Percentiles rank a stretch among this genome's conserved stretches.
These are phyloP conservation scores for Litoditis marina DNA, from an alignment of 2,888 invertebrate species.

Conservation along the genomic window DNA sequence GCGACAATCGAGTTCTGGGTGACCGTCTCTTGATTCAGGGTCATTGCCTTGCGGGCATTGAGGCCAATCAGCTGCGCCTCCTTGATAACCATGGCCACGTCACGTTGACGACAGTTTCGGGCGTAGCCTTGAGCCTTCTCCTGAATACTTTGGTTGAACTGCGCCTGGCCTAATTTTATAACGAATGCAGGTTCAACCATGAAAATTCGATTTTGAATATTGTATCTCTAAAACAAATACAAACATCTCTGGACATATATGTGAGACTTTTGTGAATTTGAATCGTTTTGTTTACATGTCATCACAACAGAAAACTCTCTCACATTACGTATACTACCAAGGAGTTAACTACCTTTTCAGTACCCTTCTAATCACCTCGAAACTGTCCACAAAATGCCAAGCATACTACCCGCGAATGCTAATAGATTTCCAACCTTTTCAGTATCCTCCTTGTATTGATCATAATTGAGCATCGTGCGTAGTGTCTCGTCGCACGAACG, in stretches of 20 bases:
- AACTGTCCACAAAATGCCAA: not conserved
- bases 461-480: constrained; percentile 36
- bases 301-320: too few relatives aligned
- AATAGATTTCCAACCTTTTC: constrained; percentile 24
- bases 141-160: too few relatives aligned
- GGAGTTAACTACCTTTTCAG: too few relatives aligned
- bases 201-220: too few relatives aligned
- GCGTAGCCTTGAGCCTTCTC: constrained; percentile 46
- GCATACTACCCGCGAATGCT: not conserved
- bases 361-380: not conserved
- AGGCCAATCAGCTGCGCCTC: constrained; percentile 37
- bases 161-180: too few relatives aligned
- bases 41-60: constrained; percentile 32
- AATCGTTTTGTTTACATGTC: too few relatives aligned
- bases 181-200: too few relatives aligned
- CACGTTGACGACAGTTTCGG: constrained; percentile 36
- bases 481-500: constrained; percentile 28
- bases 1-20: constrained; percentile 24
- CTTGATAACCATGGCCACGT: constrained; percentile 42
- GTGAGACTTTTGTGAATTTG: too few relatives aligned
- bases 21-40: constrained; percentile 23
- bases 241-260: too few relatives aligned
- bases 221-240: too few relatives aligned
- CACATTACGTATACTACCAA: too few relatives aligned
- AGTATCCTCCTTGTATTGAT: constrained; percentile 45